Evolutionary conservation across 2,888 invertebrate genomes (phyloP).

Genomic region (Pteria penguin): DNA sequence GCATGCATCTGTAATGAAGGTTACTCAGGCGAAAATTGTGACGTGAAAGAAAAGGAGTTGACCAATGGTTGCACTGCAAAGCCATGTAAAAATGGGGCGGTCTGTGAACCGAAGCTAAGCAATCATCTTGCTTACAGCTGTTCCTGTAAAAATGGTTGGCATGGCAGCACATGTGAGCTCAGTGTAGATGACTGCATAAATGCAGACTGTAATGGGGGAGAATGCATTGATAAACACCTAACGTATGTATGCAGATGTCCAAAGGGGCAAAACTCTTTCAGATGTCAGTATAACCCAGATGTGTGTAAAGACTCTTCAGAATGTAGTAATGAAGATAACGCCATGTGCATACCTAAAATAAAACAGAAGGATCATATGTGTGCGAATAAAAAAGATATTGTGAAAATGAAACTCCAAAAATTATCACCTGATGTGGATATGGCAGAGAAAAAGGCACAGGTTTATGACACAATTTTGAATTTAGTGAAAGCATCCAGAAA

Average conservation of each 20-base stretch:
- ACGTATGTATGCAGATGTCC: constrained; percentile 57
- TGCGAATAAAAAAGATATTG: constrained; percentile 38
- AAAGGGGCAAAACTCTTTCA: constrained; percentile 41
- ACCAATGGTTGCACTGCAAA: constrained; percentile 45
- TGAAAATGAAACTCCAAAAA: constrained; percentile 28
- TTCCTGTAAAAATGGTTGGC: constrained; percentile 58
- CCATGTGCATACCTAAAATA: constrained; percentile 52
- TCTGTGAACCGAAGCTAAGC: constrained; percentile 42
- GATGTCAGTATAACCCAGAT: constrained; percentile 47
- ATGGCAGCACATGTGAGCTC: constrained; percentile 49
- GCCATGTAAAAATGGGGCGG: constrained; percentile 53
- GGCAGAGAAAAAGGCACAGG: constrained; percentile 37
- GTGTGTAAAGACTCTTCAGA: constrained; percentile 27
- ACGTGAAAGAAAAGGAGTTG: constrained; percentile 30
- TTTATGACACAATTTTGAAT: constrained; percentile 46
- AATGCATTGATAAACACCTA: constrained; percentile 56
- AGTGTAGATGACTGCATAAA: constrained; percentile 56
- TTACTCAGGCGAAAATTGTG: constrained; percentile 56
- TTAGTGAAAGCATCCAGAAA: constrained; percentile 21
- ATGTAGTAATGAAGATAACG: constrained; percentile 3
- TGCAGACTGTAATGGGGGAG: constrained; percentile 50
- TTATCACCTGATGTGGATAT: constrained; percentile 19
- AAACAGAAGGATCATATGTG: constrained; percentile 27
- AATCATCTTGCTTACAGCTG: constrained; percentile 43
- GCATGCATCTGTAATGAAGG: constrained; percentile 53